These are phyloP conservation scores for Rhinopomastus cyanomelas DNA, from an alignment of 2,113 vertebrate species.

Conservation along the genomic window DNA sequence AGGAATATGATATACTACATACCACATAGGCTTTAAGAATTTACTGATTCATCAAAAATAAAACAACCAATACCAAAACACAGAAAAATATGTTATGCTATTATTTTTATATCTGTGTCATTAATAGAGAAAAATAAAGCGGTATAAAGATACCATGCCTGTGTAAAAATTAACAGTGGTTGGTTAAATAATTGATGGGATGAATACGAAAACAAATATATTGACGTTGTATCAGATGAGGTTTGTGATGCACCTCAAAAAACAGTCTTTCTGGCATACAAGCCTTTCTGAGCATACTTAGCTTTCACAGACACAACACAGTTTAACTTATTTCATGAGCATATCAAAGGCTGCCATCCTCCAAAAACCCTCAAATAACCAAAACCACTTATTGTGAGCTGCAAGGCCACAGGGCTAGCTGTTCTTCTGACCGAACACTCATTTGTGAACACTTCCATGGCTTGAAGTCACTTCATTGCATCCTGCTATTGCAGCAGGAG, in stretches of 20 bases:
- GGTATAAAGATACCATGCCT: fast-evolving
- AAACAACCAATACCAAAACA: too few species aligned
- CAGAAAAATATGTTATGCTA: neutral
- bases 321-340: neutral
- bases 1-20: too few species aligned
- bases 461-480: neutral
- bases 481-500: neutral
- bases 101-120: neutral
- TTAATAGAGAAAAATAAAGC: neutral
- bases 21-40: neutral
- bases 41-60: neutral
- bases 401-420: neutral
- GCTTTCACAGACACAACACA: neutral
- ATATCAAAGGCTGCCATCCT: neutral
- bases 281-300: neutral
- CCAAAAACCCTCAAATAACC: neutral
- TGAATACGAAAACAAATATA: neutral
- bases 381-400: neutral
- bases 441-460: neutral
- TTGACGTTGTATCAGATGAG: neutral
- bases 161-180: neutral
- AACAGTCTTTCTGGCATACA: neutral
- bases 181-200: neutral
- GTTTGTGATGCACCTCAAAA: neutral
- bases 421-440: neutral